A percentile compares a stretch with the other conserved stretches of the same genome.
These are phyloP conservation scores for Lathamus discolor DNA, from an alignment of 2,113 vertebrate genomes.

Conservation along the genomic window DNA sequence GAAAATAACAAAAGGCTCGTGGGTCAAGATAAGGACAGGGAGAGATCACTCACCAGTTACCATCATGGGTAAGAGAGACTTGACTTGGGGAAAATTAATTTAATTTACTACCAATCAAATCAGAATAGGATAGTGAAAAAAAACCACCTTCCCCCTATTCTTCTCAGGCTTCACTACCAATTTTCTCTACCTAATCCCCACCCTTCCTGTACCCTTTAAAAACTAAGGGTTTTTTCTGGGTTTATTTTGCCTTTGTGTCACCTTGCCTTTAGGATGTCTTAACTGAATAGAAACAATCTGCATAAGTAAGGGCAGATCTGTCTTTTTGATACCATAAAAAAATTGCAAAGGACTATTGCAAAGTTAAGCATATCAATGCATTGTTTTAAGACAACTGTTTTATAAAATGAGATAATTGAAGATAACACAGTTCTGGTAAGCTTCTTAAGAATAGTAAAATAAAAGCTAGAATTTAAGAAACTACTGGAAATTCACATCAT, in stretches of 20 bases:
- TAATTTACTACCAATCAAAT: not conserved
- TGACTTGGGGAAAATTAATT: not conserved
- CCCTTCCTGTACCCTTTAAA: not conserved
- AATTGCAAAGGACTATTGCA: not conserved
- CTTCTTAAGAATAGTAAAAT: not conserved
- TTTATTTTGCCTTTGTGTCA: not conserved
- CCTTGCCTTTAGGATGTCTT: not conserved
- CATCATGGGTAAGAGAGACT: not conserved
- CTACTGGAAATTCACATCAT: not conserved
- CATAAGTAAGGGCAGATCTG: not conserved
- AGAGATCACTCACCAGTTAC: not conserved
- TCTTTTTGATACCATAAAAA: not conserved
- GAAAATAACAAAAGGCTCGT: not conserved
- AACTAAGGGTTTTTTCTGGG: accelerated
- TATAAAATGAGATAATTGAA: not conserved
- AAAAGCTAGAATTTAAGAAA: constrained; percentile 2
- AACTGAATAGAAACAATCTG: not conserved
- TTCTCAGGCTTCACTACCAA: not conserved
- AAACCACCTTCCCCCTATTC: not conserved
- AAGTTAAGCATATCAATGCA: not conserved
- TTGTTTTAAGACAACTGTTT: not conserved
- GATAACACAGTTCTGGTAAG: not conserved
- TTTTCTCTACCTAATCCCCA: not conserved
- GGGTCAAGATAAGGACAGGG: not conserved
- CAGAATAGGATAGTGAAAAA: not conserved